Base-by-base conservation (phyloP, 2,888 invertebrate genomes). In the Serripes groenlandicus region DNA sequence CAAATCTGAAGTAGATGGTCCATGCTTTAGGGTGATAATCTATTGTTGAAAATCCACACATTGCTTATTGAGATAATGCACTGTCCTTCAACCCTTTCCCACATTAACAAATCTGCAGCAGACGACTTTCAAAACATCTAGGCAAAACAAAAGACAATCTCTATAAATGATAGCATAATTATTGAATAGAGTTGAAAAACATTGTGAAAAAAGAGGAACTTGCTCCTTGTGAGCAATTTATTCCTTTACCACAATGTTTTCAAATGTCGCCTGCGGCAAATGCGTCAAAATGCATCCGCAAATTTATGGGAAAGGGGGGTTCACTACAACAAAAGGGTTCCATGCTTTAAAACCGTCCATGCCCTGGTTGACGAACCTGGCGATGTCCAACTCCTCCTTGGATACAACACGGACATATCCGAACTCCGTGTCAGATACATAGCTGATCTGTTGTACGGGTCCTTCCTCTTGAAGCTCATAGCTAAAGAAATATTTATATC, bases 391-490 rank as follows among this genome's bases (percentile, higher is more conserved):
- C 34, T 89, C 88, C 71, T 92, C 90, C 70, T 90, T 90, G 28
- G 88, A 83, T n/a, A 92, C 86, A 21, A 93, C 80, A 66, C 91
- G 88, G 42, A 92, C 88, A 42, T 89, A 87, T 18, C 91, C 93
- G 32, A 90, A 89, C 76, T 91, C 92, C 49, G 88, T 89, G 77
- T 93, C 92, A 9, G 91, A 91, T 35, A 90, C 92, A 77, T 92
- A 93, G 70, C 89, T 89, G 77, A 93, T 93, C 87, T 92, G 91
- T 78, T 93, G 93, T 34, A 93, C 92, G 26, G 92, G 92, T 23
- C 92, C 92, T 75, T 90, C 91, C 37, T 86, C 83, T 76, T 92
- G 91, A 52, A 93, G 90, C 74, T 92, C 93, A 83, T 93, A 93
- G 75, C 90, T 91, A 75, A 72, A 23, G 75, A n/a, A n/a, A n/a